Evolutionary conservation across 2,888 invertebrate genomes (phyloP).

Genomic region (Pterobdella sp.): DNA sequence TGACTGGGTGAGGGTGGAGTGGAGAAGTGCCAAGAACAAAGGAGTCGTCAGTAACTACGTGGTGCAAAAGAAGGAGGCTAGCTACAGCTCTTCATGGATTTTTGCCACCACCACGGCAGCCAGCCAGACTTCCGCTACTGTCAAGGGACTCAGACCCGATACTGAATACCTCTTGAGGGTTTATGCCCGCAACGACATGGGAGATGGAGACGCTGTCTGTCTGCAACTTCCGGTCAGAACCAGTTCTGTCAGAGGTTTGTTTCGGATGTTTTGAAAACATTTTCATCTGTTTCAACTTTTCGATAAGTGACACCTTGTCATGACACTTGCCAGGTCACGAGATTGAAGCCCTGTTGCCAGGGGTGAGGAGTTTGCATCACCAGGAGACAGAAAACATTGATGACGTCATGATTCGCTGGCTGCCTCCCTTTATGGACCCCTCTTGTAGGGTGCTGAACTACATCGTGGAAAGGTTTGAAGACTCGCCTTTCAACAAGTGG

Average conservation of each 20-base stretch:
- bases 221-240: slow-evolving; percentile 66
- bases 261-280: too few relatives aligned
- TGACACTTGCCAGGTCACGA: background rate
- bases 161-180: slow-evolving; percentile 77
- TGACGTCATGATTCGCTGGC: slow-evolving; percentile 58
- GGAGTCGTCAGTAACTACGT: slow-evolving; percentile 63
- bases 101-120: slow-evolving; percentile 39
- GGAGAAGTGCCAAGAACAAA: slow-evolving; percentile 72
- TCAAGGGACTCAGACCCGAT: slow-evolving; percentile 63
- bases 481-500: slow-evolving; percentile 36
- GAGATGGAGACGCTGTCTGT: slow-evolving; percentile 71
- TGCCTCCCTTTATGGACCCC: slow-evolving; percentile 56
- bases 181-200: slow-evolving; percentile 75
- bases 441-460: slow-evolving; percentile 42
- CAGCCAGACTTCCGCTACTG: slow-evolving; percentile 36
- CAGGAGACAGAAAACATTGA: slow-evolving; percentile 42
- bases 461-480: slow-evolving; percentile 45
- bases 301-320: too few relatives aligned
- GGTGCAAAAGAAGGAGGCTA: slow-evolving; percentile 38
- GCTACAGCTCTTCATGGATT: slow-evolving; percentile 33
- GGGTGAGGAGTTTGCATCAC: slow-evolving; percentile 42
- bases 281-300: too few relatives aligned
- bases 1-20: slow-evolving; percentile 51
- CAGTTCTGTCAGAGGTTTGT: slow-evolving; percentile 50
- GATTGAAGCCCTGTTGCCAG: slow-evolving; percentile 27